Base-by-base conservation (phyloP, 2,797 vertebrate genomes). In the Bovichtus diacanthus region DNA sequence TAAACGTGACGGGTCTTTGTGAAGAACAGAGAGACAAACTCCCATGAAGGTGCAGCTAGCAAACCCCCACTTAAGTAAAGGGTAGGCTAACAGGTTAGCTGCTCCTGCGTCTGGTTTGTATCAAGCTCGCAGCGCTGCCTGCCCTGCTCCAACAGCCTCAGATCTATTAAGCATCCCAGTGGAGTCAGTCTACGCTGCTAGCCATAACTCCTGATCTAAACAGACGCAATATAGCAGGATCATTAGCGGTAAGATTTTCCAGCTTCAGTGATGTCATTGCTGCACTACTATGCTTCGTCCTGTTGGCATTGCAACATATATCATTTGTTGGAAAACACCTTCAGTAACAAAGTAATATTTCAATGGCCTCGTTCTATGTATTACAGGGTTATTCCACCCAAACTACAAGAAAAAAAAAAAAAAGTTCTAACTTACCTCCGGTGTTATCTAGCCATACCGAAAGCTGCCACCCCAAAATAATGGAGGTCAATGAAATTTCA, bases 1-100 rank as follows among this genome's bases (percentile, higher is more conserved):
- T 95, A 95, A 95, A 95, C 87, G 86, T 95, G 94, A 96, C 94
- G 94, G 94, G 94, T 94, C 94, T 96, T 95, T 94, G 92, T 94
- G 90, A 90, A 76, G 80, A 88, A 81, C 80, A 78, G 50, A 82
- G 72, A 72, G 71, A 85, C 90, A 91, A 92, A 88, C 89, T 85
- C 70, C 69, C 76, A 78, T 87, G 87, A 92, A 92, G 93, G 90
- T 90, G 86, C 89, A 74, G 83, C 88, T 43, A 75, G 74, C 68
- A 70, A 88, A 82, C 73, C 83, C 44, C 66, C 31, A 77, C 59
- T 85, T 85, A 62, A 76, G 84, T 82, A 84, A 78, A 84, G 80
- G 54, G 76, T 76, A 83, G 85, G 81, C 84, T 76, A 90, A 87
- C 90, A 83, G 79, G 89, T 89, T 89, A 81, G 85, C 87, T 74